These are phyloP conservation scores for Rhinatrema bivittatum DNA, from an alignment of 2,797 vertebrate species.

Conservation along the genomic window DNA sequence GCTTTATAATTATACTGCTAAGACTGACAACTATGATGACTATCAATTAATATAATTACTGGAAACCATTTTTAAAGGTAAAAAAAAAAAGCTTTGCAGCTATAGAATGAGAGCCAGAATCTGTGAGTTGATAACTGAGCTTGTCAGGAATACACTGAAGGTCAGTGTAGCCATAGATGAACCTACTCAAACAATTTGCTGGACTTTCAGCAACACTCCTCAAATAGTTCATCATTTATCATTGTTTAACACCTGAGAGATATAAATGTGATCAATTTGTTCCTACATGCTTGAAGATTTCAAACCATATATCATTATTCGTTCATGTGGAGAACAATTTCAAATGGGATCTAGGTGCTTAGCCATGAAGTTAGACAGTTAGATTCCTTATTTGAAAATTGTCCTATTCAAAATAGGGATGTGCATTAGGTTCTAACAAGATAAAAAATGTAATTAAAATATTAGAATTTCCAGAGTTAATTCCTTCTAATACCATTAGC, in stretches of 20 bases:
- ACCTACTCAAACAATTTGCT: conserved; percentile 32
- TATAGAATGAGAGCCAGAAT: conserved; percentile 28
- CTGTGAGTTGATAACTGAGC: conserved; percentile 39
- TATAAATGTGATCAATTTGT: conserved; percentile 49
- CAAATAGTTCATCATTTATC: conserved; percentile 36
- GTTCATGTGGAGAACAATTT: no score
- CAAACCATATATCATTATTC: conserved; percentile 37
- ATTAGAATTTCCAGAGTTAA: no score
- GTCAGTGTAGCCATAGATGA: conserved; percentile 37
- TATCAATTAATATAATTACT: conserved; percentile 19
- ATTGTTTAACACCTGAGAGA: conserved; percentile 37
- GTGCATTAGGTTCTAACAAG: no score
- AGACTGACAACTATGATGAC: neutral
- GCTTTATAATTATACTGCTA: neutral
- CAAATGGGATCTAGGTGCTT: no score
- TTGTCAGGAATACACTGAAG: conserved; percentile 41
- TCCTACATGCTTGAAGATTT: conserved; percentile 37
- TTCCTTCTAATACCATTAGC: no score
- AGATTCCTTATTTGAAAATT: no score
- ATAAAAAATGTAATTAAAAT: no score
- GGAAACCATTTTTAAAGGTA: conserved; percentile 18
- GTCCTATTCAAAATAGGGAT: no score
- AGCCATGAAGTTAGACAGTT: no score
- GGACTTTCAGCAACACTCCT: conserved; percentile 42
- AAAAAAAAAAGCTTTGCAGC: no score